phyloP scores from a whole-genome alignment of 2,888 invertebrate genomes.

The Clistopyga incitator region DNA sequence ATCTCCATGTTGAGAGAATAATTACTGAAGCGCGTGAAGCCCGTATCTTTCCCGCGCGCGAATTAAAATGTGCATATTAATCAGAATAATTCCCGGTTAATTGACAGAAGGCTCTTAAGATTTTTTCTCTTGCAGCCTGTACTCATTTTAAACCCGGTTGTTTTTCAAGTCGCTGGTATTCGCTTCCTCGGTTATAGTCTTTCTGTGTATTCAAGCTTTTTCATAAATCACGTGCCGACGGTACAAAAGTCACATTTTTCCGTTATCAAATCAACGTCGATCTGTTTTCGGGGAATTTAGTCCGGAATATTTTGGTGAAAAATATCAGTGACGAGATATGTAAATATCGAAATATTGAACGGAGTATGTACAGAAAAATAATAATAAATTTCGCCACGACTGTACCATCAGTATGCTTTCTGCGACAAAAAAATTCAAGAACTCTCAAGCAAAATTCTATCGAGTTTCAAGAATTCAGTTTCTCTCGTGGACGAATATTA shows the following conservation, averaged over 20 bases:
- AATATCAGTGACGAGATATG: background rate
- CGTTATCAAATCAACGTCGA: background rate
- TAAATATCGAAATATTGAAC: background rate
- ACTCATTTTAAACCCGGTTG: conserved; percentile 11
- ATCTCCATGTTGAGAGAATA: conserved; percentile 58
- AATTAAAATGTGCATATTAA: conserved; percentile 68
- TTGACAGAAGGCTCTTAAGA: conserved; percentile 47
- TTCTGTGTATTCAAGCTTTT: background rate
- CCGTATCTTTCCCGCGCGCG: conserved; percentile 14
- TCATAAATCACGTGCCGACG: background rate
- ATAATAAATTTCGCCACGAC: too few relatives aligned
- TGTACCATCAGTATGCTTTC: too few relatives aligned
- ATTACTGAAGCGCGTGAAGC: conserved; percentile 49
- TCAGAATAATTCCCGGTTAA: conserved; percentile 64
- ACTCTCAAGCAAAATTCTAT: too few relatives aligned
- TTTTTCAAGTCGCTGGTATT: conserved; percentile 7
- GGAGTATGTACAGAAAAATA: too few relatives aligned
- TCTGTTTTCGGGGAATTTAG: background rate
- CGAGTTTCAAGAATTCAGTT: too few relatives aligned
- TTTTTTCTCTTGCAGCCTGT: conserved; percentile 30
- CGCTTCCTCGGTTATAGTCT: conserved; percentile 8
- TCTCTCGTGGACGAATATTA: too few relatives aligned
- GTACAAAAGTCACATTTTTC: background rate
- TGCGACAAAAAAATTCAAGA: too few relatives aligned
- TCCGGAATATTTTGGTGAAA: background rate